Evolutionary conservation across 1,140 invertebrate genomes (phyloP).

Genomic region (Platyscapa corneri): DNA sequence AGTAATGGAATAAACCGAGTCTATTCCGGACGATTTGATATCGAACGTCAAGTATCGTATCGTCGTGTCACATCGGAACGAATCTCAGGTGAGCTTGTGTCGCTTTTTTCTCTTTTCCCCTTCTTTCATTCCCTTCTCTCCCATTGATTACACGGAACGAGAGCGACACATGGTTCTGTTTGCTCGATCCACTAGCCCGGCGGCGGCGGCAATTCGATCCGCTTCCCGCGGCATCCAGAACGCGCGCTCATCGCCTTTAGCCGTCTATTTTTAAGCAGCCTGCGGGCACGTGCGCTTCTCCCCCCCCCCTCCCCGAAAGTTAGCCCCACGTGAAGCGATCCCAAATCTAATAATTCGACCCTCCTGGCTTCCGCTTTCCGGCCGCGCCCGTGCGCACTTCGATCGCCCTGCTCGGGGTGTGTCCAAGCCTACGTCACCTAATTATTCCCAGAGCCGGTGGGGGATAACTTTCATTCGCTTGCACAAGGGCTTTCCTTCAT

Average conservation of each 20-base stretch:
- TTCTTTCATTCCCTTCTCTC: neutral
- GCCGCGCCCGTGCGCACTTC: neutral
- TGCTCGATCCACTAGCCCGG: no score
- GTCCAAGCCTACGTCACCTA: neutral
- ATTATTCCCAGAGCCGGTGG: neutral
- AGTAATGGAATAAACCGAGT: neutral
- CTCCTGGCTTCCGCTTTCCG: conserved; percentile 22
- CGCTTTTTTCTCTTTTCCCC: neutral
- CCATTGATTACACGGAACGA: neutral
- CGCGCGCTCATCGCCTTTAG: no score
- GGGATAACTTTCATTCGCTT: neutral
- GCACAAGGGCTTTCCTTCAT: neutral
- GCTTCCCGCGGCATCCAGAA: neutral
- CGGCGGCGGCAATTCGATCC: no score
- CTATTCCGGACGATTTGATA: neutral
- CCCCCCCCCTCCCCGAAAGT: no score
- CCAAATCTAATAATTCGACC: conserved; percentile 35
- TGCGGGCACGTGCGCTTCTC: neutral
- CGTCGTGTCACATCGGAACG: neutral
- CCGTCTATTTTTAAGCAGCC: neutral
- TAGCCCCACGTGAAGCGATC: neutral
- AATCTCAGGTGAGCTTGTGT: neutral
- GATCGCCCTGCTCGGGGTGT: neutral
- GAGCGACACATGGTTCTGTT: neutral
- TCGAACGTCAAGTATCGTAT: neutral